phyloP scores from a whole-genome alignment of 2,888 invertebrate genomes.

The Ormia ochracea region DNA sequence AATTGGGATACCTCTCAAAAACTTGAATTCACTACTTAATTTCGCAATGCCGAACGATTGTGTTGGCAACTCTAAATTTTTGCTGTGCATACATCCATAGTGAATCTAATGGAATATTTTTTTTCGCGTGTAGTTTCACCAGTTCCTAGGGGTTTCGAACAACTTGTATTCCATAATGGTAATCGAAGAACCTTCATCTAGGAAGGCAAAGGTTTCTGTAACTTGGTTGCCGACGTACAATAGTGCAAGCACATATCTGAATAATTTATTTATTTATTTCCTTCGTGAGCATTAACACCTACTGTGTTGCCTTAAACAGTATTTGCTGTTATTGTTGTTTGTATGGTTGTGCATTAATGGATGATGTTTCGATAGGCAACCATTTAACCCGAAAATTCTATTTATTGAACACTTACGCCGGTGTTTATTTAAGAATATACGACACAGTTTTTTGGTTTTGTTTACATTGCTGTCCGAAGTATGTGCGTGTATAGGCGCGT shows the following conservation, averaged over 20 bases:
- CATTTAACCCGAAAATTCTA: background rate
- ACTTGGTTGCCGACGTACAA: background rate
- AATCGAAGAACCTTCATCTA: too few species aligned
- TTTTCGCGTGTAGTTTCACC: constrained; percentile 27
- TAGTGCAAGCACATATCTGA: background rate
- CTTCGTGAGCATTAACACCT: background rate
- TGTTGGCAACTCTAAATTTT: background rate
- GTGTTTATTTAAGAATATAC: background rate
- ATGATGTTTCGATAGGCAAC: background rate
- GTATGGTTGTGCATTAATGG: background rate
- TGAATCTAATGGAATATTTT: background rate
- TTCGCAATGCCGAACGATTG: constrained; percentile 10
- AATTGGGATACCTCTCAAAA: background rate
- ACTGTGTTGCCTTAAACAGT: too few species aligned
- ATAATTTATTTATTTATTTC: background rate
- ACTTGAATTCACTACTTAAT: background rate
- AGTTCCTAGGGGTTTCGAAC: constrained; percentile 31
- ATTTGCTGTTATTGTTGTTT: background rate
- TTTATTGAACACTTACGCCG: background rate
- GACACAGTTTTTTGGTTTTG: background rate
- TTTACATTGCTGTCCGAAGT: background rate
- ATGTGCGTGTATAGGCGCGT: background rate
- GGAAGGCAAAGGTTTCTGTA: background rate
- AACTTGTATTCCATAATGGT: constrained; percentile 36
- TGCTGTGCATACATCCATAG: constrained; percentile 10